Conservation (phyloP, 2,113 vertebrate genomes). For the Corynorhinus townsendii region DNA sequence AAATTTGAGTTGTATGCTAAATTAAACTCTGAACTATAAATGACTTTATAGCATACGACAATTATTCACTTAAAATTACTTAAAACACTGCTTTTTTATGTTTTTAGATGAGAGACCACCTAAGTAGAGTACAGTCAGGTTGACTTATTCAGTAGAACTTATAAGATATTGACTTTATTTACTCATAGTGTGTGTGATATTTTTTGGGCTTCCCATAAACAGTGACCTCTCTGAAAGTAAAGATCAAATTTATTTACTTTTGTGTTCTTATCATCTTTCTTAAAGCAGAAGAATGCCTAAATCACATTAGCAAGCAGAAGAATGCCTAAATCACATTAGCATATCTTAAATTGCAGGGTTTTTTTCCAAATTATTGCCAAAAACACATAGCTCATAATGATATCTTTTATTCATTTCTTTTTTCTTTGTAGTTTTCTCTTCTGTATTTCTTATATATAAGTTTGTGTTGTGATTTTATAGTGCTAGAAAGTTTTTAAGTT, state of each 20-base stretch:
- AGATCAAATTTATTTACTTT: neutral
- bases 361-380: neutral
- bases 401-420: neutral
- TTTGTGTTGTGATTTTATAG: neutral
- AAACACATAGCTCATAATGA: neutral
- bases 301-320: neutral
- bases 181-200: slow-evolving; percentile 27
- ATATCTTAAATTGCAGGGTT: neutral
- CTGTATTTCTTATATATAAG: neutral
- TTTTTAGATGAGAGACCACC: neutral
- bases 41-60: slow-evolving; percentile 25
- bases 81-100: slow-evolving; percentile 59
- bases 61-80: slow-evolving; percentile 60
- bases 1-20: slow-evolving; percentile 38
- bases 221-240: neutral
- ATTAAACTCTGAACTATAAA: slow-evolving; percentile 65
- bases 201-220: neutral
- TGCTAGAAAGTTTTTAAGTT: neutral
- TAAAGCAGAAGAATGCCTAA: neutral
- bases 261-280: neutral
- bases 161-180: slow-evolving; percentile 67
- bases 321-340: neutral
- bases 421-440: neutral
- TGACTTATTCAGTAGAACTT: slow-evolving; percentile 52
- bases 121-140: slow-evolving; percentile 30